A percentile compares a stretch with the other conserved stretches of the same genome.
Evolutionary conservation across 2,797 vertebrate species (phyloP).

Genomic region (Bucorvus abyssinicus): DNA sequence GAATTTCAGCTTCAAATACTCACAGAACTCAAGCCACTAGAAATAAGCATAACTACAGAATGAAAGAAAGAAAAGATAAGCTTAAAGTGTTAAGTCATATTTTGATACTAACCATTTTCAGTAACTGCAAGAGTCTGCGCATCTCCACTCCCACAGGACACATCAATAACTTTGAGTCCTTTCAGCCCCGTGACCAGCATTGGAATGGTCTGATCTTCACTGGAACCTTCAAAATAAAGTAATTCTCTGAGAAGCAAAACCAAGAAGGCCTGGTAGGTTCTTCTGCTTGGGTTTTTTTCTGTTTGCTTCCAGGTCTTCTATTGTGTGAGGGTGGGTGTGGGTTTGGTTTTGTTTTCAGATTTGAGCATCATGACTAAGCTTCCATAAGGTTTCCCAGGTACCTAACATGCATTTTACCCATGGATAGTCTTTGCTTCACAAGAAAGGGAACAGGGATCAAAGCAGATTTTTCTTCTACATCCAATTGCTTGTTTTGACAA

Average conservation of each 20-base stretch:
- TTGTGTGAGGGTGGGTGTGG: fast-evolving
- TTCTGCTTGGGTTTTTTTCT: not conserved
- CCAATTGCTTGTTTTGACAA: not conserved
- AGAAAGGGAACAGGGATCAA: not conserved
- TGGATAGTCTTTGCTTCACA: not conserved
- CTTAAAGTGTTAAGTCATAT: not conserved
- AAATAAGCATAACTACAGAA: not conserved
- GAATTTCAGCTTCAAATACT: not conserved
- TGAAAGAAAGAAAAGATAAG: not conserved
- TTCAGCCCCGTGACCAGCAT: slow-evolving; percentile 93
- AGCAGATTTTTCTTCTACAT: not conserved
- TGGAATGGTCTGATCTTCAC: slow-evolving; percentile 95
- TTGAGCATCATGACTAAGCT: not conserved
- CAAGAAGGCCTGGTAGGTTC: not conserved
- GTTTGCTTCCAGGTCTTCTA: not conserved
- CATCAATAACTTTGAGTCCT: slow-evolving; percentile 93
- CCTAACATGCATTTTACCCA: not conserved
- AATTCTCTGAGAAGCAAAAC: not conserved
- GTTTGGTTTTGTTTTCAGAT: not conserved
- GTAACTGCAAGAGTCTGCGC: slow-evolving; percentile 97
- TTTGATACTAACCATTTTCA: slow-evolving; percentile 87
- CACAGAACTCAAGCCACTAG: not conserved
- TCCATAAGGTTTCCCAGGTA: not conserved
- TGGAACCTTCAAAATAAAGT: slow-evolving; percentile 84
- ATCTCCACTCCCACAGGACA: slow-evolving; percentile 95